phyloP scores from a whole-genome alignment of 1,140 invertebrate species.

The Lasaia peninsularis region DNA sequence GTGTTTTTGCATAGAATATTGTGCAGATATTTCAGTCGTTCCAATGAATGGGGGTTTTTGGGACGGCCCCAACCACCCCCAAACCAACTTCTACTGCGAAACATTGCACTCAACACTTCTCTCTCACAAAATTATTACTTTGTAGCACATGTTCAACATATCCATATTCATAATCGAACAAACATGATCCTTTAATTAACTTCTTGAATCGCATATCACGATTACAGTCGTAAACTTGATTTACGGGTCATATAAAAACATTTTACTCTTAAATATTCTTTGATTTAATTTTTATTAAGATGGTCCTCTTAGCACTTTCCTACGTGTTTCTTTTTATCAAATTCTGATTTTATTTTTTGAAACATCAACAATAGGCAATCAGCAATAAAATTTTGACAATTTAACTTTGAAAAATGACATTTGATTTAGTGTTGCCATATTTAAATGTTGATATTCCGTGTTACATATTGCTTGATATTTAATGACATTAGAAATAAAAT shows the following conservation, averaged over 20 bases:
- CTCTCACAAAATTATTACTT: slow-evolving; percentile 27
- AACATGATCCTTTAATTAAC: neutral
- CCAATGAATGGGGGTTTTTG: slow-evolving; percentile 96
- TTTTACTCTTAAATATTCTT: neutral
- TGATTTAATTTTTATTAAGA: neutral
- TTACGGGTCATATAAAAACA: neutral
- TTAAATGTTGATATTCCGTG: no score
- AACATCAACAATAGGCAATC: neutral
- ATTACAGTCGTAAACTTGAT: neutral
- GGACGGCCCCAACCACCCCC: slow-evolving; percentile 92
- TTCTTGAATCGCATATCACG: neutral
- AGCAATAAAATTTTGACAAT: no score
- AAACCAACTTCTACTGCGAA: slow-evolving; percentile 92
- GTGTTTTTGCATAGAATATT: slow-evolving; percentile 98
- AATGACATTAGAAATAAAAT: no score
- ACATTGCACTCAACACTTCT: slow-evolving; percentile 78
- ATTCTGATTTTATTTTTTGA: neutral
- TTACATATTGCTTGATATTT: no score
- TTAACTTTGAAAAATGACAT: neutral
- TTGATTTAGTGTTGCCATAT: no score
- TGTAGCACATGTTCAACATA: neutral
- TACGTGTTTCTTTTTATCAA: neutral
- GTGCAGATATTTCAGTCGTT: slow-evolving; percentile 97
- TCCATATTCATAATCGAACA: neutral
- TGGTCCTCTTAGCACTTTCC: neutral